Base-by-base conservation (phyloP, 1,140 invertebrate genomes). In the Ceratina calcarata region DNA sequence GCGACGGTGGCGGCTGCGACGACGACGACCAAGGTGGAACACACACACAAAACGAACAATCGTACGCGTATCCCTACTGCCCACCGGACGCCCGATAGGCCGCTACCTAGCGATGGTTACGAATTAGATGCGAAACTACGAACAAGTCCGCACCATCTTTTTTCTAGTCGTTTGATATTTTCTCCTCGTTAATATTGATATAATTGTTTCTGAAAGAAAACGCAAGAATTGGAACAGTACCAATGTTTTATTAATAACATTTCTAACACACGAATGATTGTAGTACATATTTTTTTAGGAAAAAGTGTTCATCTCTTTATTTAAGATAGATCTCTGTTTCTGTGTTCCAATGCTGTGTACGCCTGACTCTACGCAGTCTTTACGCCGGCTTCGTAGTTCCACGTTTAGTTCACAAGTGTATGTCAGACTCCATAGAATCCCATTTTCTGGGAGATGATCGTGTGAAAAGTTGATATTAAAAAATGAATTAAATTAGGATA, bases 71-170 rank as follows among this genome's bases (percentile, higher is more conserved):
- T 89, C 82, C 83, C 75, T 81, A 74, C 88, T 85, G 83, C 82
- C 86, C 87, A 85, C 80, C 75, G 68, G 80, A 80, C 88, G 89
- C 80, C 85, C 81, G 81, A 87, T 89, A 86, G 85, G 87, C 90
- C 90, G 88, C 90, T 72, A 87, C 89, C 37, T 89, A 91, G 87
- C 83, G 81, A 89, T 80, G 83, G 82, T 81, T 86, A 71, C 73
- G 72, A 89, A 79, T 80, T 67, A 37, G 60, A 78, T 27, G 57
- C 61, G 16, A 16, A 10, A 45, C 24, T 45, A 8, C 0, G 13
- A 22, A 67, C 22, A n/a, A 49, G 45, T 12, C 4, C 0, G 3
- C 7, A n/a, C 4, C 15, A 27, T n/a, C 55, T 53, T 18, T 51
- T 62, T 69, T 37, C 12, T 32, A 12, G 8, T 20, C 18, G 24